Base-by-base conservation (phyloP, 2,888 invertebrate genomes). In the Heteropelma amictum region DNA sequence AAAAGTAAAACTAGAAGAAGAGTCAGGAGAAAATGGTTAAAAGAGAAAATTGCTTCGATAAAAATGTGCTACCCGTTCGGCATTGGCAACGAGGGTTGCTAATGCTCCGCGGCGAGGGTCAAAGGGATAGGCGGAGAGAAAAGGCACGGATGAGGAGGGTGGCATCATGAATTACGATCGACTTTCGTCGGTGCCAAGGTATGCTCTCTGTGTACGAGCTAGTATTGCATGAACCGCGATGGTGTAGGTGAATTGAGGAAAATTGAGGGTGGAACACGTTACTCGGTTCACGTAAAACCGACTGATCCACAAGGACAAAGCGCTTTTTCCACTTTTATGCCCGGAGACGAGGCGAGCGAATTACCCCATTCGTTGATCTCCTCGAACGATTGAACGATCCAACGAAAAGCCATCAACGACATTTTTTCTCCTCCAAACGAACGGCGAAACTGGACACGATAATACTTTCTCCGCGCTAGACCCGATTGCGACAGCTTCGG, bases 21-120 rank as follows among this genome's bases (percentile, higher is more conserved):
- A 45, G 14, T 26, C 14, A 17, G 10, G 21, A 1, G 26, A 6
- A n/a, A 7, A 40, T 21, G 35, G 49, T 47, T 19, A 40, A 51
- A 63, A 65, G 49, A 73, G 77, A 58, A 82, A 83, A 84, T 83
- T 81, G 79, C 72, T 73, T 58, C 72, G 77, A 67, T 74, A 79
- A 80, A 83, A 78, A 77, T 76, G 77, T 70, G 74, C 77, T 74
- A 80, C 49, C 77, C 76, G 79, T 81, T 82, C 78, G 77, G 75
- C 79, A 78, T 78, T 77, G 76, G 70, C 75, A 80, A 81, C 65
- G 79, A 82, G 70, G 65, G 65, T 64, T 74, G 72, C 73, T 78
- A 80, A 83, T 80, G 80, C 76, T 64, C 51, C 64, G 58, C 53
- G 69, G 45, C 38, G 40, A 47, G 70, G 61, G 65, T 70, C 70